Evolutionary conservation across 2,113 vertebrate species (phyloP).

Genomic region (Lampris megalopsis): DNA sequence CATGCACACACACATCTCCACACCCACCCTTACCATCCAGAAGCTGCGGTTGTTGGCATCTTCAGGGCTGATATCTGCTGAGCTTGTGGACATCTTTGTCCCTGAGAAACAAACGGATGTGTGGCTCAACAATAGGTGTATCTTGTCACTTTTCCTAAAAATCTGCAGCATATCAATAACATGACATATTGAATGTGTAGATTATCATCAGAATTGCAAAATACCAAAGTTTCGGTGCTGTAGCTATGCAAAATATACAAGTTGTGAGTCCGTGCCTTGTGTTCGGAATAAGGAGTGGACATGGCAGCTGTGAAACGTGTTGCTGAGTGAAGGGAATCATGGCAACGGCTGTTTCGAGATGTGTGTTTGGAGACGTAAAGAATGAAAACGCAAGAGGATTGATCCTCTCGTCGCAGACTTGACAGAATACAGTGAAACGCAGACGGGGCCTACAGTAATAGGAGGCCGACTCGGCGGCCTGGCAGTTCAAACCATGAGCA

Average conservation of each 20-base stretch:
- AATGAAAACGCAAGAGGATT: neutral
- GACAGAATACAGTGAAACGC: constrained; percentile 22
- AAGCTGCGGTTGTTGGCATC: constrained; percentile 79
- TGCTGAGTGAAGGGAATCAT: no score
- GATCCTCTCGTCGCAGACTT: neutral
- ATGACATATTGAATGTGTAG: no score
- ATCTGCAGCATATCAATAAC: neutral
- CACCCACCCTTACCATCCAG: constrained; percentile 83
- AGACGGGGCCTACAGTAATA: constrained; percentile 29
- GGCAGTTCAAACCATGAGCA: constrained; percentile 25
- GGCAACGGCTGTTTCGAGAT: no score
- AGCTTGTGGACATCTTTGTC: constrained; percentile 74
- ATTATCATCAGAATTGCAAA: no score
- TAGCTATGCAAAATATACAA: no score
- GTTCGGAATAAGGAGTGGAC: no score
- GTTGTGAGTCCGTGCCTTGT: no score
- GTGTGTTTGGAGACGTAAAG: neutral
- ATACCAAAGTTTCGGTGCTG: no score
- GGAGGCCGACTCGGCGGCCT: neutral
- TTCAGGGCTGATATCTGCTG: constrained; percentile 63
- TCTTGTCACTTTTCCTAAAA: neutral
- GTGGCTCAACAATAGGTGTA: constrained; percentile 4
- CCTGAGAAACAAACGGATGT: constrained; percentile 49
- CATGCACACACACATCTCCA: constrained; percentile 11
- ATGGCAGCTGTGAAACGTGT: constrained; percentile 32